Percentiles rank a stretch among this genome's conserved stretches.
phyloP scores from a whole-genome alignment of 35 echinoderm and acorn worm species.

The Lytechinus variegatus region DNA sequence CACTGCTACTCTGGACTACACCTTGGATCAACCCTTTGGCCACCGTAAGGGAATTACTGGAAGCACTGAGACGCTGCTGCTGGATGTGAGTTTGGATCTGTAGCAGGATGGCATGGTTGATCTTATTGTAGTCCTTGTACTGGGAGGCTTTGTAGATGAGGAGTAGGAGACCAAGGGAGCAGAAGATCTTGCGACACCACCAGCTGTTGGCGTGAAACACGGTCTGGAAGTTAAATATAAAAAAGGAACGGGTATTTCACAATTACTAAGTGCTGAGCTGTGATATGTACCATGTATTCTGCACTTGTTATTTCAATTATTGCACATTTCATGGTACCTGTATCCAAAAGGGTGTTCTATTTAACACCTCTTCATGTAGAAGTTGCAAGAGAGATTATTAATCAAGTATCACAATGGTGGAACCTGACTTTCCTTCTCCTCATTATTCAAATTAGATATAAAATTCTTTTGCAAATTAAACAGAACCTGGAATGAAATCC shows the following conservation, averaged over 20 bases:
- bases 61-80: background rate
- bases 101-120: slow-evolving; percentile 76
- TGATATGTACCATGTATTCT: background rate
- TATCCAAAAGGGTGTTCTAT: too few species aligned
- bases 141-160: slow-evolving; percentile 41
- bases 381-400: too few species aligned
- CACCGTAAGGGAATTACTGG: background rate
- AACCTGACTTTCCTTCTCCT: background rate
- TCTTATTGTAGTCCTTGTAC: slow-evolving; percentile 74
- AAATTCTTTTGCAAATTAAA: background rate
- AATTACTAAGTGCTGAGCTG: background rate
- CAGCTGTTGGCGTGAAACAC: slow-evolving; percentile 72
- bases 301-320: background rate
- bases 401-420: background rate
- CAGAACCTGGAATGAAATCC: background rate
- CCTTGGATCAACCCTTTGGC: background rate
- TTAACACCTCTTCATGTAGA: too few species aligned
- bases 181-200: slow-evolving; percentile 77
- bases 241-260: background rate
- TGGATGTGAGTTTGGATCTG: slow-evolving; percentile 73
- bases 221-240: slow-evolving; percentile 50
- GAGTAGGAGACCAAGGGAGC: slow-evolving; percentile 49
- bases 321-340: too few species aligned
- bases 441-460: background rate
- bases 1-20: background rate